Evolutionary conservation across 2,797 vertebrate genomes (phyloP).

Genomic region (Rhinella marina): DNA sequence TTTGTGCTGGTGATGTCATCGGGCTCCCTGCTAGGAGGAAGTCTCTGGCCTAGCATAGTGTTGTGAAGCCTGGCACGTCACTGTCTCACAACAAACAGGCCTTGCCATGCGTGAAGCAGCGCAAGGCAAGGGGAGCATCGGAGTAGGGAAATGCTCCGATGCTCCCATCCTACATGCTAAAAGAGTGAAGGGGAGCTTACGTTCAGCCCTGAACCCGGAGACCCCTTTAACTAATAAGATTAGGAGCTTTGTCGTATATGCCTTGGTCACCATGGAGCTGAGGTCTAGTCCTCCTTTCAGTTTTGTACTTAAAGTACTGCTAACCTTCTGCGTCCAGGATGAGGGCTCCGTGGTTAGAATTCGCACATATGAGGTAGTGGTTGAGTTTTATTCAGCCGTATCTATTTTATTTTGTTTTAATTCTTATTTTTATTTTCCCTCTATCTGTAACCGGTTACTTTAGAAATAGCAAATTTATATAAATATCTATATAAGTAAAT

Average conservation of each 20-base stretch:
- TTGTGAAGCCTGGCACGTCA: too few species aligned
- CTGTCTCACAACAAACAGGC: too few species aligned
- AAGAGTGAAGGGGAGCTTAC: too few species aligned
- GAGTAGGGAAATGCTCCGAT: too few species aligned
- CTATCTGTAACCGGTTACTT: constrained; percentile 81
- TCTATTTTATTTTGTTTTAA: constrained; percentile 72
- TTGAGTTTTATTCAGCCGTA: constrained; percentile 91
- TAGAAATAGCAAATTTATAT: constrained; percentile 85
- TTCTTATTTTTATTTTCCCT: constrained; percentile 72
- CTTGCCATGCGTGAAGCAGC: too few species aligned
- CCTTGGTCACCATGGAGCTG: constrained; percentile 40
- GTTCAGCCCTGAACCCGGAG: too few species aligned
- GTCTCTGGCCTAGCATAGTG: too few species aligned
- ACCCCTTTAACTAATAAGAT: not conserved
- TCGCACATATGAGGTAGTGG: constrained; percentile 77
- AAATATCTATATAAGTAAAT: constrained; percentile 71
- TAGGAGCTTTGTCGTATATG: not conserved
- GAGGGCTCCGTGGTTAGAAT: constrained; percentile 70
- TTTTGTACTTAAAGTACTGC: constrained; percentile 4
- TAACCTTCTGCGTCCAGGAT: constrained; percentile 56
- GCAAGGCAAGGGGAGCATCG: too few species aligned
- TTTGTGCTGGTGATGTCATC: too few species aligned
- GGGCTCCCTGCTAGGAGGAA: too few species aligned
- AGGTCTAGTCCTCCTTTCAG: constrained; percentile 13
- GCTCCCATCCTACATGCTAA: too few species aligned